Conservation (phyloP, 1,140 invertebrate genomes). For the Meteorus sp. region DNA sequence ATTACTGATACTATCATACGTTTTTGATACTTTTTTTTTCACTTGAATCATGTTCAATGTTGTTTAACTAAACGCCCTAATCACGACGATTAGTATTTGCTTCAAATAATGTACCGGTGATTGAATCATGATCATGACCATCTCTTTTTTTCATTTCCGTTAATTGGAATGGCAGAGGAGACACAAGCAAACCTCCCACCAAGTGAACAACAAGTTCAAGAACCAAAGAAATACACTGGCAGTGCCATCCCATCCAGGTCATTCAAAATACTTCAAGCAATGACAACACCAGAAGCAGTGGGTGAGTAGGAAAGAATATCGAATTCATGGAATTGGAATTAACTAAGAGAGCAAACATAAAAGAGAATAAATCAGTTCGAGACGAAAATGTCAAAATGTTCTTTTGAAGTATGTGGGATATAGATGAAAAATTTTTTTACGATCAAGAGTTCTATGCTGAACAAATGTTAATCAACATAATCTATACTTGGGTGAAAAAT, state of each 20-base stretch:
- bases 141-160: constrained; percentile 18
- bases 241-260: constrained; percentile 84
- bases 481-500: no score
- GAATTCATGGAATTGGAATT: background rate
- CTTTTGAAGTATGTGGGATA: no score
- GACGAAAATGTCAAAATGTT: no score
- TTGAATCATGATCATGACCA: no score
- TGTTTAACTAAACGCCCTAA: no score
- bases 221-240: constrained; percentile 79
- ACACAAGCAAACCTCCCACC: constrained; percentile 64
- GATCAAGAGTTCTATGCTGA: no score
- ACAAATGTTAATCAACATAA: no score
- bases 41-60: background rate
- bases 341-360: background rate
- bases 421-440: no score
- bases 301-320: constrained; percentile 41
- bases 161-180: constrained; percentile 46
- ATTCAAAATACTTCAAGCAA: constrained; percentile 81
- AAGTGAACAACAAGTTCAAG: constrained; percentile 69
- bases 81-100: no score
- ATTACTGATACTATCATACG: no score
- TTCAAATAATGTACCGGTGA: no score
- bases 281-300: constrained; percentile 68
- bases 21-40: background rate
- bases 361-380: no score